Percentiles rank a stretch among this genome's conserved stretches.
phyloP scores from a whole-genome alignment of 1,140 invertebrate species.

The Zophobas morio region DNA sequence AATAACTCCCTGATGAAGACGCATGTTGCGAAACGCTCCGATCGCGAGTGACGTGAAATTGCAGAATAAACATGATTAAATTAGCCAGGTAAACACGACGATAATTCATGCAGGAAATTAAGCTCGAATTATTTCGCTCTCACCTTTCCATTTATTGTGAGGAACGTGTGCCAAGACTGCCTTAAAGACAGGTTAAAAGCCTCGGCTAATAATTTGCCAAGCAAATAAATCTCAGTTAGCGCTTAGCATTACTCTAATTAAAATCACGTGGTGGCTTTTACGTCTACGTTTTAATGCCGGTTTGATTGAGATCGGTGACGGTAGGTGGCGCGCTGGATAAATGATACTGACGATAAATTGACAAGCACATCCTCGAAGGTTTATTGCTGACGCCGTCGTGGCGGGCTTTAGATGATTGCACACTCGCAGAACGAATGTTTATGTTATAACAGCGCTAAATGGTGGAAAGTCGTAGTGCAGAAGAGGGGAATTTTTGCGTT shows the following conservation, averaged over 20 bases:
- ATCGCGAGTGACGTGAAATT: constrained; percentile 25
- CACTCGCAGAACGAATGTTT: constrained; percentile 50
- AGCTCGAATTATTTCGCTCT: constrained; percentile 20
- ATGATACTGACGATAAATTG: constrained; percentile 42
- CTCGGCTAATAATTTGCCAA: constrained; percentile 44
- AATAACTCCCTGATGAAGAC: constrained; percentile 41
- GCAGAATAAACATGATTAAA: constrained; percentile 38
- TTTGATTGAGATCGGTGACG: constrained; percentile 6
- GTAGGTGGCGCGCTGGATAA: constrained; percentile 36
- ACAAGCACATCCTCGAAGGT: constrained; percentile 48
- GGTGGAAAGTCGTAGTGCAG: background rate
- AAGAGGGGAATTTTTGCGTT: too few relatives aligned
- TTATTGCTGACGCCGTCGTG: constrained; percentile 52
- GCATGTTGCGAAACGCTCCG: constrained; percentile 7
- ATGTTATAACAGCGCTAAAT: constrained; percentile 46
- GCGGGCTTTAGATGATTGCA: constrained; percentile 53
- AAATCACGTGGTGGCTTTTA: constrained; percentile 47
- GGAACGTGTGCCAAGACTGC: constrained; percentile 37
- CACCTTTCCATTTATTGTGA: constrained; percentile 39
- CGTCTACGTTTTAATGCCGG: constrained; percentile 35
- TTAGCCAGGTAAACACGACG: constrained; percentile 38
- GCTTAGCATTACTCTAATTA: constrained; percentile 50
- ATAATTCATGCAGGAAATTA: constrained; percentile 45
- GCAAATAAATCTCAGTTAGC: constrained; percentile 42
- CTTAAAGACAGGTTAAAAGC: constrained; percentile 24